A percentile compares a stretch with the other conserved stretches of the same genome.
These are phyloP conservation scores for Ceratina australensis DNA, from an alignment of 1,140 invertebrate genomes.

Conservation along the genomic window DNA sequence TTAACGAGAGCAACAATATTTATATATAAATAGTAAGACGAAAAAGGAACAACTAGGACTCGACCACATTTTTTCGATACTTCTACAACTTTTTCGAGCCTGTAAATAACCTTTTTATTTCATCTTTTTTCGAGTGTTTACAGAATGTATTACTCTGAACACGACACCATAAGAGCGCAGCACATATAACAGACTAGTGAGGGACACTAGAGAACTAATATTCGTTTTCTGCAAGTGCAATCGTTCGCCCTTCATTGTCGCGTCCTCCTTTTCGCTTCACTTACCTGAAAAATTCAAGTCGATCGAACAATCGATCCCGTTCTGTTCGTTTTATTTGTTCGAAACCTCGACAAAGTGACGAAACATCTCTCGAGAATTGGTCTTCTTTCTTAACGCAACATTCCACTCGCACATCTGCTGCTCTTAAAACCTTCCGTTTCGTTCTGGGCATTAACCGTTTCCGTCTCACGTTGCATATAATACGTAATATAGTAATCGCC, in stretches of 20 bases:
- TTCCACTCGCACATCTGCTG: slow-evolving; percentile 53
- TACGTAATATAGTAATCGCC: slow-evolving; percentile 43
- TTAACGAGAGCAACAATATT: slow-evolving; percentile 56
- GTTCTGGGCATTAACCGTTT: slow-evolving; percentile 60
- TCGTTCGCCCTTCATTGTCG: no score
- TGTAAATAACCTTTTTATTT: slow-evolving; percentile 58
- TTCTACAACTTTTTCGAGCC: slow-evolving; percentile 48
- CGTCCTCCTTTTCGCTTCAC: no score
- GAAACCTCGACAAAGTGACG: no score
- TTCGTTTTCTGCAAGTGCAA: slow-evolving; percentile 8
- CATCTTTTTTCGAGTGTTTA: slow-evolving; percentile 55
- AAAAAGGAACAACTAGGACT: slow-evolving; percentile 29
- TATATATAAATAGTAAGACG: slow-evolving; percentile 56
- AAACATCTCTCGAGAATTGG: neutral
- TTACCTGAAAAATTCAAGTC: no score
- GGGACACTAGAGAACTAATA: neutral
- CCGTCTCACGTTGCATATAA: slow-evolving; percentile 28
- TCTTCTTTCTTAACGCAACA: slow-evolving; percentile 16
- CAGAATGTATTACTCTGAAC: slow-evolving; percentile 41
- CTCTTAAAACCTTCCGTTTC: slow-evolving; percentile 57
- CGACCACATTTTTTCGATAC: slow-evolving; percentile 58
- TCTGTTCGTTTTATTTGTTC: no score
- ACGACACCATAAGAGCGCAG: slow-evolving; percentile 52
- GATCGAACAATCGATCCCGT: no score
- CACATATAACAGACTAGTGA: slow-evolving; percentile 40